phyloP scores from a whole-genome alignment of 2,888 invertebrate genomes.

The Ephialtes manifestator region DNA sequence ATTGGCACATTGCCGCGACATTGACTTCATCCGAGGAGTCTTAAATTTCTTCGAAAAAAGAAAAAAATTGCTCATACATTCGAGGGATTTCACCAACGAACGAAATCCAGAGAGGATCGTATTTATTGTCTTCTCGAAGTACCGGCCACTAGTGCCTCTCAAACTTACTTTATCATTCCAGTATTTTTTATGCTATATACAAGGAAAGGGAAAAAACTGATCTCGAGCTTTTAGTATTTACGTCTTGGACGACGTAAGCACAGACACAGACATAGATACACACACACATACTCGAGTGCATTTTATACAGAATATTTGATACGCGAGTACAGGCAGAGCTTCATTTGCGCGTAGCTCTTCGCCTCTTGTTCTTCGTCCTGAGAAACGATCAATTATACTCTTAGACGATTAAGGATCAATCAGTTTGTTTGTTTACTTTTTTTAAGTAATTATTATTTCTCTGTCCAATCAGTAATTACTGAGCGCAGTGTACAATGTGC shows the following conservation, averaged over 20 bases:
- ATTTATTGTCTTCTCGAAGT: constrained; percentile 53
- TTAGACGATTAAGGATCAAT: constrained; percentile 72
- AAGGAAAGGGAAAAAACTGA: constrained; percentile 58
- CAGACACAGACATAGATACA: constrained; percentile 5
- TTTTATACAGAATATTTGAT: constrained; percentile 6
- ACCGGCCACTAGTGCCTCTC: constrained; percentile 63
- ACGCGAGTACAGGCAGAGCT: constrained; percentile 29
- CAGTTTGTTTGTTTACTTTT: constrained; percentile 60
- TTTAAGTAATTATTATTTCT: constrained; percentile 47
- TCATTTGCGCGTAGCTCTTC: constrained; percentile 13
- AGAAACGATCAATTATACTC: constrained; percentile 67
- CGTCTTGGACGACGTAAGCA: constrained; percentile 50
- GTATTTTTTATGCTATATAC: constrained; percentile 70
- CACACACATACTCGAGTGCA: constrained; percentile 34
- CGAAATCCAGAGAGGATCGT: constrained; percentile 39
- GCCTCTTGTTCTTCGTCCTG: constrained; percentile 46
- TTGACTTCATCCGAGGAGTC: constrained; percentile 27
- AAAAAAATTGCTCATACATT: constrained; percentile 55
- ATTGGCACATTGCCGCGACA: constrained; percentile 39
- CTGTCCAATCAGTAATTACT: constrained; percentile 32
- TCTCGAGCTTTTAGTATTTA: constrained; percentile 66
- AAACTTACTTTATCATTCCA: constrained; percentile 72
- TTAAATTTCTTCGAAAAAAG: constrained; percentile 41
- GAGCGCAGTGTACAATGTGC: constrained; percentile 64
- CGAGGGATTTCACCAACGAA: constrained; percentile 21